These are phyloP conservation scores for Labeo rohita DNA, from an alignment of 2,113 vertebrate genomes.

Conservation along the genomic window DNA sequence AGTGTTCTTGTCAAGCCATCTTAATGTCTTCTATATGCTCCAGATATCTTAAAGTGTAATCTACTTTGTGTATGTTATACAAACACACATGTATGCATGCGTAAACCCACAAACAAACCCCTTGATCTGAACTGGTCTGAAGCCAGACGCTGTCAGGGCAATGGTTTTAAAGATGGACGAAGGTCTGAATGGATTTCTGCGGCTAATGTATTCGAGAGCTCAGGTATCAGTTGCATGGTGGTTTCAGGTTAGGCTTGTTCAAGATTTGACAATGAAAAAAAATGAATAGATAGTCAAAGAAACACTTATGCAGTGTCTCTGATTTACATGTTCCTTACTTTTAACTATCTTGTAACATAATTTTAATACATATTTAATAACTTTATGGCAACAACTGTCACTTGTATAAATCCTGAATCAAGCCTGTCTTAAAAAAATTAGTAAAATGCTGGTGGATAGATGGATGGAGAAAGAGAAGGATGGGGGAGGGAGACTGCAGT, in stretches of 20 bases:
- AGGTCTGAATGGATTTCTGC: not conserved
- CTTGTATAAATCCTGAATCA: too few species aligned
- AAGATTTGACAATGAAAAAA: not conserved
- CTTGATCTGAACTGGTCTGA: not conserved
- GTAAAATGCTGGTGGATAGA: too few species aligned
- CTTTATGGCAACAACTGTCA: too few species aligned
- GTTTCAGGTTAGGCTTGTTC: not conserved
- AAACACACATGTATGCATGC: not conserved
- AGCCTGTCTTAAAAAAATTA: too few species aligned
- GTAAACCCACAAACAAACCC: not conserved
- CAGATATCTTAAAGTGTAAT: not conserved
- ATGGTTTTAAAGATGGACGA: conserved; percentile 5
- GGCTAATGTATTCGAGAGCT: not conserved
- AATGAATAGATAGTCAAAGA: conserved; percentile 3
- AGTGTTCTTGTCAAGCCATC: not conserved
- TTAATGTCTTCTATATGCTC: not conserved
- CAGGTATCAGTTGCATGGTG: not conserved
- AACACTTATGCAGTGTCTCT: not conserved
- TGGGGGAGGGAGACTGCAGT: conserved; percentile 29
- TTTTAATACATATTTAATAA: too few species aligned
- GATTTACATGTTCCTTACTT: not conserved
- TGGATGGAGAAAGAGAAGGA: not conserved
- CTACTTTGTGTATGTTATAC: not conserved
- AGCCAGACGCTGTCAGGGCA: conserved; percentile 15
- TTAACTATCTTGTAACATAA: not conserved